Evolutionary conservation across 1,140 invertebrate genomes (phyloP).

Genomic region (Cecropterus lyciades): DNA sequence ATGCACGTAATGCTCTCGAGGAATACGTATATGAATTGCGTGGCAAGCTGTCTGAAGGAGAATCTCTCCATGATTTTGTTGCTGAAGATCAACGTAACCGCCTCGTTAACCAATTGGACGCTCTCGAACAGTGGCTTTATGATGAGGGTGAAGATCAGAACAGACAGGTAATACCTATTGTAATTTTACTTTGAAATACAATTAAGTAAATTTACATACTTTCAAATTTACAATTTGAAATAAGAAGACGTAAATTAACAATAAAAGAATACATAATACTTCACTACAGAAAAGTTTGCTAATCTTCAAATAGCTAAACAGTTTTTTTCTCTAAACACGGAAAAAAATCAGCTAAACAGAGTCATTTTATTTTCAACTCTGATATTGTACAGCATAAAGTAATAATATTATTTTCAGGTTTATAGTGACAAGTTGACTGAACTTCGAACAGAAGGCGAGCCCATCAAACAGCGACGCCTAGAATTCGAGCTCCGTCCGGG

Average conservation of each 20-base stretch:
- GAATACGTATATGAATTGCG: constrained; percentile 99
- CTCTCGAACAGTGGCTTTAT: constrained; percentile 98
- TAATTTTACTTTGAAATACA: not conserved
- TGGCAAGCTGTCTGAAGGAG: constrained; percentile 89
- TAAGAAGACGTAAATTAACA: too few relatives aligned
- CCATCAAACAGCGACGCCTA: constrained; percentile 91
- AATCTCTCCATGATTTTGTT: constrained; percentile 91
- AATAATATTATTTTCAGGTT: constrained; percentile 60
- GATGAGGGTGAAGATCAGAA: constrained; percentile 96
- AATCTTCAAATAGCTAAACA: too few relatives aligned
- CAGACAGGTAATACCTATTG: constrained; percentile 86
- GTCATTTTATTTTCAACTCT: too few relatives aligned
- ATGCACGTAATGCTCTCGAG: constrained; percentile 98
- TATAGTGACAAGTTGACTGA: constrained; percentile 86
- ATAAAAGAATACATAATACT: too few relatives aligned
- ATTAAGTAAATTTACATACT: not conserved
- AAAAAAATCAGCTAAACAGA: too few relatives aligned
- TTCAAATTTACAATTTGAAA: not conserved
- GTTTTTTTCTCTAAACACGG: too few relatives aligned
- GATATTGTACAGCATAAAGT: too few relatives aligned
- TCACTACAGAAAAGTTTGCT: too few relatives aligned
- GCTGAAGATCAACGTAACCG: constrained; percentile 88
- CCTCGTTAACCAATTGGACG: constrained; percentile 89
- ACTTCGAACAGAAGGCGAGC: constrained; percentile 90
- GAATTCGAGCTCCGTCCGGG: constrained; percentile 91